A percentile compares a stretch with the other conserved stretches of the same genome.
Evolutionary conservation across 1,140 invertebrate genomes (phyloP).

Genomic region (Hestina assimilis): DNA sequence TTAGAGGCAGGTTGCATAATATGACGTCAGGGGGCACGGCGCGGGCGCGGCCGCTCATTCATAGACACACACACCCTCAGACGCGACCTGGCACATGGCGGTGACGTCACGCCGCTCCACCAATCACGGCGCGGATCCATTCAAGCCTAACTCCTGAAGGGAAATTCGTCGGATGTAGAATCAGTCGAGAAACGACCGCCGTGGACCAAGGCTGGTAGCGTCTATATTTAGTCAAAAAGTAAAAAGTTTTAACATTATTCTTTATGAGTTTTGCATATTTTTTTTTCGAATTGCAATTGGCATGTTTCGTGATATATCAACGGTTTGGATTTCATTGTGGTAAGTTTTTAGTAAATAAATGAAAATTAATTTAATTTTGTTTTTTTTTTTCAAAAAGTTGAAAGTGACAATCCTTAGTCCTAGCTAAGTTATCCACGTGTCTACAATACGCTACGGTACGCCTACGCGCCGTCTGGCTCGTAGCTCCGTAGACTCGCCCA

Average conservation of each 20-base stretch:
- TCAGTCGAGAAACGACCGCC: slow-evolving; percentile 59
- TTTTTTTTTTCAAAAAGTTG: slow-evolving; percentile 3
- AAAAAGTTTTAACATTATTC: neutral
- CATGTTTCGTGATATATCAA: slow-evolving; percentile 10
- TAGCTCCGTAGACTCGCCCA: slow-evolving; percentile 73
- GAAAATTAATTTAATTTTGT: slow-evolving; percentile 1
- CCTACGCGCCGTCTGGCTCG: slow-evolving; percentile 67
- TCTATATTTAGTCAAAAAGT: neutral
- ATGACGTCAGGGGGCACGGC: slow-evolving; percentile 72
- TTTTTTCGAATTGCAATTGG: slow-evolving; percentile 1
- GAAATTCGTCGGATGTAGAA: slow-evolving; percentile 65
- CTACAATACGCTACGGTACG: slow-evolving; percentile 61
- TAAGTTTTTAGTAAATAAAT: slow-evolving; percentile 37
- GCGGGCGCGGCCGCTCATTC: slow-evolving; percentile 72
- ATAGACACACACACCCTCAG: slow-evolving; percentile 44
- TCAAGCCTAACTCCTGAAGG: slow-evolving; percentile 75
- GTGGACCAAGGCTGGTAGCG: slow-evolving; percentile 20
- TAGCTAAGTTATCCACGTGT: slow-evolving; percentile 41
- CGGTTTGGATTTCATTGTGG: slow-evolving; percentile 6
- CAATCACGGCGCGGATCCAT: slow-evolving; percentile 68
- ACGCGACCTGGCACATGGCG: slow-evolving; percentile 45
- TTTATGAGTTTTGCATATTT: neutral
- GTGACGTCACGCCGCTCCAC: slow-evolving; percentile 67
- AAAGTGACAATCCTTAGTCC: slow-evolving; percentile 2
- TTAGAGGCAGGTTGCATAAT: slow-evolving; percentile 64